phyloP scores from a whole-genome alignment of 2,797 vertebrate species.

The Clarias pachynema region DNA sequence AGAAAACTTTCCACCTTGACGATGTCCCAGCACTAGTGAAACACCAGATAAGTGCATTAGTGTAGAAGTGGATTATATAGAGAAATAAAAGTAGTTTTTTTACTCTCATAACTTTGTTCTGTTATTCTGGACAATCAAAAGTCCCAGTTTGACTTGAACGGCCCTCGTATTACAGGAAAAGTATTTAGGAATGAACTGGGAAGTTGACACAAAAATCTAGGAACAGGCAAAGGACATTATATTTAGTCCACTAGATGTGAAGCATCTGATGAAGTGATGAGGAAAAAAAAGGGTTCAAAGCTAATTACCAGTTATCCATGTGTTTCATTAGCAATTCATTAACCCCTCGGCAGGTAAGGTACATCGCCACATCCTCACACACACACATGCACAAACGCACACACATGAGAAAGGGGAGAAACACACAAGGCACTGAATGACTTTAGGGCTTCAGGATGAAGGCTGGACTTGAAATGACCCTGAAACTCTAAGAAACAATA shows the following conservation, averaged over 20 bases:
- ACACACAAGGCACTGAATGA: conserved; percentile 10
- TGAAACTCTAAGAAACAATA: conserved; percentile 32
- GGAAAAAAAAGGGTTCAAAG: conserved; percentile 45
- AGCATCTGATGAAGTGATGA: conserved; percentile 9
- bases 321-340: conserved; percentile 59
- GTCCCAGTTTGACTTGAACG: no score
- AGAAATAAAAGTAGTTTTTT: no score
- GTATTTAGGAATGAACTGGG: background rate
- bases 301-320: conserved; percentile 55
- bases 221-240: conserved; percentile 21
- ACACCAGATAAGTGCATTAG: no score
- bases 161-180: background rate
- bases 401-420: background rate
- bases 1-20: no score
- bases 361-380: conserved; percentile 5
- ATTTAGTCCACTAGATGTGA: conserved; percentile 40
- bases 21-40: no score
- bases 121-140: no score
- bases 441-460: background rate
- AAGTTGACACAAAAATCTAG: conserved; percentile 6
- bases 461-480: conserved; percentile 6
- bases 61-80: no score
- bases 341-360: conserved; percentile 53
- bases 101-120: no score
- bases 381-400: conserved; percentile 1